Conservation (phyloP, 2,797 vertebrate genomes). For the Tapirus indicus region DNA sequence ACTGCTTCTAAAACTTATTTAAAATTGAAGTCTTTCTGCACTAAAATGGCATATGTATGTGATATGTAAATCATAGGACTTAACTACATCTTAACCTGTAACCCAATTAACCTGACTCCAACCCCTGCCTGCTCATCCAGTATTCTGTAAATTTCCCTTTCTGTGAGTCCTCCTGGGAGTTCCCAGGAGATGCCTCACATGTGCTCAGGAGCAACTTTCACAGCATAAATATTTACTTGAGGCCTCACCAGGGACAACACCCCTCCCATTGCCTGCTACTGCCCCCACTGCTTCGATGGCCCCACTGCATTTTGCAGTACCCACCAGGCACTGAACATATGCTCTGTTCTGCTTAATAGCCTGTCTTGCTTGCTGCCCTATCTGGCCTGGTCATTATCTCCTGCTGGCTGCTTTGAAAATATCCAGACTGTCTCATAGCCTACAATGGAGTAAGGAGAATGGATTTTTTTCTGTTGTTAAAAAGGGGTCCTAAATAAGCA, state of each 20-base stretch:
- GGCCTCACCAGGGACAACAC: background rate
- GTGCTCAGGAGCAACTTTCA: background rate
- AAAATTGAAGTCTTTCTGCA: conserved; percentile 62
- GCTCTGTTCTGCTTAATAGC: background rate
- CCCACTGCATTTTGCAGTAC: too few relatives aligned
- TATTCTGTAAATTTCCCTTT: background rate
- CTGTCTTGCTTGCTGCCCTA: background rate
- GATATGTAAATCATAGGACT: conserved; percentile 54
- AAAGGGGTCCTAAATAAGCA: background rate
- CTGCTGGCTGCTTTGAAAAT: background rate
- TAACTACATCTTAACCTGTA: conserved; percentile 39
- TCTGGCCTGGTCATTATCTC: background rate
- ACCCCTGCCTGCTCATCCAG: background rate
- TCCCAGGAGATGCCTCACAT: background rate
- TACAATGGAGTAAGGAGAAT: background rate
- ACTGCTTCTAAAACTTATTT: conserved; percentile 58
- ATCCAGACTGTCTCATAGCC: background rate
- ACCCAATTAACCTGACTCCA: conserved; percentile 37
- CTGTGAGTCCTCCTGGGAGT: background rate
- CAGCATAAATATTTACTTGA: background rate
- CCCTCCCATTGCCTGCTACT: background rate
- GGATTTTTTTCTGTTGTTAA: background rate
- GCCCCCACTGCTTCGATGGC: background rate
- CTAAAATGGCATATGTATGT: conserved; percentile 29
- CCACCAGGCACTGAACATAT: too few relatives aligned